phyloP scores from a whole-genome alignment of 1,140 invertebrate species.

The Stratiolaelaps scimitus region DNA sequence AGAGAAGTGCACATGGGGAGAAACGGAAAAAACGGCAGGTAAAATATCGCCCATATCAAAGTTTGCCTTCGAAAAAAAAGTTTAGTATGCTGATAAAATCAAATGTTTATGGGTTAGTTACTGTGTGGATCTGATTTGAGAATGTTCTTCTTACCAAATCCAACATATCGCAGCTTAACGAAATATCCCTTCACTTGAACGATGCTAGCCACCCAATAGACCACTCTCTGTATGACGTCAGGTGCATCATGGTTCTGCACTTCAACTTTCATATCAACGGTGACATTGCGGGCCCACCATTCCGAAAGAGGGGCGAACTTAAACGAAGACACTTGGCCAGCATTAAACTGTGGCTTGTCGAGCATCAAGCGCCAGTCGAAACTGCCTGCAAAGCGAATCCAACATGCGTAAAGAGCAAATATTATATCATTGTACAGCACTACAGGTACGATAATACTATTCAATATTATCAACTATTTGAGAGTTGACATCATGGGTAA shows the following conservation, averaged over 20 bases:
- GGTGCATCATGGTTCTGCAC: constrained; percentile 67
- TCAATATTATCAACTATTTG: no score
- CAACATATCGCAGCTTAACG: constrained; percentile 82
- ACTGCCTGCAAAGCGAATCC: constrained; percentile 2
- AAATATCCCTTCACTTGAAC: constrained; percentile 56
- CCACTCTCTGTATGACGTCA: constrained; percentile 59
- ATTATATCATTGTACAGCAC: no score
- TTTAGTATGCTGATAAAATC: no score
- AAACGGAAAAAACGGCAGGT: no score
- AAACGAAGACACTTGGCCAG: constrained; percentile 31
- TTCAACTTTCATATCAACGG: constrained; percentile 87
- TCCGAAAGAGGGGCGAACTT: constrained; percentile 66
- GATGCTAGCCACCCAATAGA: constrained; percentile 53
- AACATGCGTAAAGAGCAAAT: no score
- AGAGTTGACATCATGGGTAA: no score
- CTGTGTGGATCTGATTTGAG: no score
- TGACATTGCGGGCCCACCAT: constrained; percentile 74
- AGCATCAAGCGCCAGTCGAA: not conserved
- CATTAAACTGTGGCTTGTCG: not conserved
- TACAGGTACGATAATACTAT: no score
- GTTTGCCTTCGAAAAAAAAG: no score
- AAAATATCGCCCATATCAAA: no score
- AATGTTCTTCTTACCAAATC: constrained; percentile 54
- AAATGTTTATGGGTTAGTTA: no score
- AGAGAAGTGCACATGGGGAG: no score